phyloP scores from a whole-genome alignment of 2,797 vertebrate species.

The Tenualosa ilisha region DNA sequence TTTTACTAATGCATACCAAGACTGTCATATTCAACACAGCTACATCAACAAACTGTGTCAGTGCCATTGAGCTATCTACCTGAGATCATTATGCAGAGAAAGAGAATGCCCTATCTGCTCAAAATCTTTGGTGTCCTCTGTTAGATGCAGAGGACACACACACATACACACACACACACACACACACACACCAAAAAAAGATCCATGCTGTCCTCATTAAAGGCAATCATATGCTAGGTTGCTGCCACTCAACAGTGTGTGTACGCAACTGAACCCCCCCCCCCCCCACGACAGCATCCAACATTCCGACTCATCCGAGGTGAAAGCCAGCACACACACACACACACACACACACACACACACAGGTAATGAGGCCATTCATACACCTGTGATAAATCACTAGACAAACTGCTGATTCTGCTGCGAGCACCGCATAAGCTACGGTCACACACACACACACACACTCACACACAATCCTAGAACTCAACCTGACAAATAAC shows the following conservation, averaged over 20 bases:
- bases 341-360: conserved; percentile 78
- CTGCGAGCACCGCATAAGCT: conserved; percentile 54
- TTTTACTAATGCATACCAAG: neutral
- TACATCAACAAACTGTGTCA: neutral
- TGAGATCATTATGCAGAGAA: neutral
- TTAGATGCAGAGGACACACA: neutral
- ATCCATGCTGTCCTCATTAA: conserved; percentile 56
- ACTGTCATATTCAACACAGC: neutral
- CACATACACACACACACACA: neutral
- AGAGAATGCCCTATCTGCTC: neutral
- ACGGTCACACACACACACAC: neutral
- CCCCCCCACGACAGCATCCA: neutral
- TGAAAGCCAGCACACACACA: conserved; percentile 72
- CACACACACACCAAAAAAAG: conserved; percentile 36
- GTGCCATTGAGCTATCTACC: neutral
- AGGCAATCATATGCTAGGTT: conserved; percentile 64
- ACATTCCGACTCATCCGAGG: conserved; percentile 53
- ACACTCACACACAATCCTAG: neutral
- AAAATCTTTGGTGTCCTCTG: neutral
- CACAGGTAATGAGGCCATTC: conserved; percentile 83
- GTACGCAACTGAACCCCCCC: neutral
- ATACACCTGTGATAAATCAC: conserved; percentile 79
- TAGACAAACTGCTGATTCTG: conserved; percentile 72
- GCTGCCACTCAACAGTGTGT: conserved; percentile 53
- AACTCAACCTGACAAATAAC: neutral